A percentile compares a stretch with the other conserved stretches of the same genome.
Evolutionary conservation across 2,113 vertebrate species (phyloP).

Genomic region (Macquaria ambigua): DNA sequence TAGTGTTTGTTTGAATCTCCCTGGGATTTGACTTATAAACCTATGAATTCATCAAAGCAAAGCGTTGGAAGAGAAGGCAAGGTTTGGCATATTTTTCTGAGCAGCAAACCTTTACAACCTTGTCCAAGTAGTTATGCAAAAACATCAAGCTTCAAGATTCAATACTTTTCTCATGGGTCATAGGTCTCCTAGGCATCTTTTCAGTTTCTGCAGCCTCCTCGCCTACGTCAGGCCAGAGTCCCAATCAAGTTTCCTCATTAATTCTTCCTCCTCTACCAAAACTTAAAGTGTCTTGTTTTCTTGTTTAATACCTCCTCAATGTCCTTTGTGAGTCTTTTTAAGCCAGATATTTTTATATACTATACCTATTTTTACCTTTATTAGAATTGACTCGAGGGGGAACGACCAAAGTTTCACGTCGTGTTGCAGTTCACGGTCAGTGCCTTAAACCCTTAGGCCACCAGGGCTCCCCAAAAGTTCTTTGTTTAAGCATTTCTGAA

Average conservation of each 20-base stretch:
- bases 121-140: no score
- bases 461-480: background rate
- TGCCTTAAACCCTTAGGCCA: background rate
- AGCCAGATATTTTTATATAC: background rate
- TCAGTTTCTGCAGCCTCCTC: background rate
- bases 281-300: background rate
- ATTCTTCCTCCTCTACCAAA: background rate
- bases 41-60: conserved; percentile 5
- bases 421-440: background rate
- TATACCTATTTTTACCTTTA: background rate
- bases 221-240: background rate
- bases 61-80: background rate
- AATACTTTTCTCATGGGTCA: no score
- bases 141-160: no score
- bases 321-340: background rate
- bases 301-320: background rate
- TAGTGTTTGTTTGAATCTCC: conserved; percentile 23
- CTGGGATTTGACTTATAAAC: background rate
- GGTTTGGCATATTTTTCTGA: background rate
- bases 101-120: no score
- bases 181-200: conserved; percentile 4
- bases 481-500: background rate
- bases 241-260: background rate
- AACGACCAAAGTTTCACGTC: background rate
- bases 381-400: background rate